These are phyloP conservation scores for Homalodisca vitripennis DNA, from an alignment of 1,140 invertebrate genomes.

Conservation along the genomic window DNA sequence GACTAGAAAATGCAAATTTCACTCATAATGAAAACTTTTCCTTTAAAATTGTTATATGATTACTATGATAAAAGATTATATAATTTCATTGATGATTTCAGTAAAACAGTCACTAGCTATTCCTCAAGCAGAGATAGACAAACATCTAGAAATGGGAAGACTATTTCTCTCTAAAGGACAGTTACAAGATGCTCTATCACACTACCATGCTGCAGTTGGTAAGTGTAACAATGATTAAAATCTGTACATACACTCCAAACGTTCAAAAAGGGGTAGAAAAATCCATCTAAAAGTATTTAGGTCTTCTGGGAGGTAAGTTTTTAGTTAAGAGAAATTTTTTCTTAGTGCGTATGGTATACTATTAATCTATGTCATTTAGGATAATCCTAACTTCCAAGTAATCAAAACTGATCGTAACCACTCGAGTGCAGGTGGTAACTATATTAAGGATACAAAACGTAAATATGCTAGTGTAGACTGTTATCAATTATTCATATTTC, in stretches of 20 bases:
- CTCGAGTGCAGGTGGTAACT: no score
- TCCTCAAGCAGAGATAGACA: slow-evolving; percentile 77
- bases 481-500: no score
- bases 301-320: neutral
- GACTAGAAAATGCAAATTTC: neutral
- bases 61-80: slow-evolving; percentile 21
- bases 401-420: no score
- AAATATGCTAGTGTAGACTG: no score
- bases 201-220: slow-evolving; percentile 98
- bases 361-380: no score
- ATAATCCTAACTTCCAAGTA: no score
- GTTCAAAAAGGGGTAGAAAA: no score
- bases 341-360: no score
- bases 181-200: slow-evolving; percentile 92
- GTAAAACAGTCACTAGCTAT: slow-evolving; percentile 24
- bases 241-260: no score
- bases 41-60: neutral
- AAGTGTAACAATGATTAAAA: slow-evolving; percentile 49
- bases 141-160: slow-evolving; percentile 90
- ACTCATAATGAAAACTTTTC: neutral
- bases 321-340: neutral
- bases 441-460: no score
- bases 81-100: slow-evolving; percentile 23
- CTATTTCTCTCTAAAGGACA: slow-evolving; percentile 89
- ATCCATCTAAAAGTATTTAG: no score